Conservation (phyloP, 2,888 invertebrate genomes). For the Quadroppia sp. region DNA sequence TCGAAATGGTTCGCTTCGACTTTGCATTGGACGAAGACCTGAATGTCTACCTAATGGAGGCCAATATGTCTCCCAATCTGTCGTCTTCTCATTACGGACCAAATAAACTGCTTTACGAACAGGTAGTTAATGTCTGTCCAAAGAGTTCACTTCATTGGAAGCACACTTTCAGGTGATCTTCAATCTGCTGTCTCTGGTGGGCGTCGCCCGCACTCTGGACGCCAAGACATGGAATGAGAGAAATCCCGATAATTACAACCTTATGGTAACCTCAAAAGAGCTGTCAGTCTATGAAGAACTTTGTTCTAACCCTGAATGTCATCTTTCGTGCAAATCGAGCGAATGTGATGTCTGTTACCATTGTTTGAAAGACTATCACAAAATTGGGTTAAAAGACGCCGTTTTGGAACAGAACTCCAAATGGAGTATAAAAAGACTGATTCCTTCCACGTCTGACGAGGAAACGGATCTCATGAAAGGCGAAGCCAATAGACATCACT, state of each 20-base stretch:
- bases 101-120: constrained; percentile 80
- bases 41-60: constrained; percentile 84
- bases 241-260: constrained; percentile 57
- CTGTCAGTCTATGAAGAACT: constrained; percentile 67
- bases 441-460: constrained; percentile 61
- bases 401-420: constrained; percentile 75
- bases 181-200: constrained; percentile 68
- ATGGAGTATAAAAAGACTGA: constrained; percentile 73
- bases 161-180: constrained; percentile 24
- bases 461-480: constrained; percentile 39
- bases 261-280: constrained; percentile 71
- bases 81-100: constrained; percentile 87
- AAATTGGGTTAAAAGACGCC: constrained; percentile 62
- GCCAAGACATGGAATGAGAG: constrained; percentile 24
- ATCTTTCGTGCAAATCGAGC: constrained; percentile 60
- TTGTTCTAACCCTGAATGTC: constrained; percentile 59
- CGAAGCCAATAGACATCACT: constrained; percentile 64
- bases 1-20: constrained; percentile 92
- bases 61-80: constrained; percentile 97
- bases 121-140: constrained; percentile 65
- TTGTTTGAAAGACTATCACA: constrained; percentile 65
- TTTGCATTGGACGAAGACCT: constrained; percentile 82
- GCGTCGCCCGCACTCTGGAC: constrained; percentile 57
- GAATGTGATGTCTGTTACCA: constrained; percentile 73
- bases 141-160: constrained; percentile 56